Evolutionary conservation across 2,113 vertebrate species (phyloP), one percentile per base, ranked within the genome.

Genomic region (Stictonetta naevosa): DNA sequence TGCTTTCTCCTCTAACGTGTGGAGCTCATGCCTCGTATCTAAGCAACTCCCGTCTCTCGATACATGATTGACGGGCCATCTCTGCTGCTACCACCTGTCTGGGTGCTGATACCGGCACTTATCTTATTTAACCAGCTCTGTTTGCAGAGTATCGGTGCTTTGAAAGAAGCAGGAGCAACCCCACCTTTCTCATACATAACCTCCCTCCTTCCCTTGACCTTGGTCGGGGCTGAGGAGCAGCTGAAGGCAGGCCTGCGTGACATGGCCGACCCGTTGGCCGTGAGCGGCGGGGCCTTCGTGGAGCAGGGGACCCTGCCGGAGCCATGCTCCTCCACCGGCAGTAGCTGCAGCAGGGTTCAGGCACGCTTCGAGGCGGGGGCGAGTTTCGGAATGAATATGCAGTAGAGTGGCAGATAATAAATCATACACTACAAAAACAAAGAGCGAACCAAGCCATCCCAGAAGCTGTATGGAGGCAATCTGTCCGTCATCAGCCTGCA

Each of bases 351-450:
- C 64, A 38, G 53, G 36, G 29, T 66, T 89, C 78, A 92, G 93
- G 81, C 91, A 64, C 44, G 19, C 62, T 73, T 83, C 21, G 83
- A 64, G 60, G 36, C 7, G 13, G 66, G 67, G 33, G 48, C 71
- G 56, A 95, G 81, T 83, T 93, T 93, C 5, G 4, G 68, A 91
- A 95, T 85, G 72, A 92, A 90, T 92, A 42, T 94, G 78, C 53
- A 68, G 58, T 86, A 84, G 75, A 33, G 91, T 91, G 88, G 69
- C 88, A 93, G 76, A 68, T 95, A 87, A 95, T 97, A 93, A 97
- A 97, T 96, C 91, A 90, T 95, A 50, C 13, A 2, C 73, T 95
- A 33, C 3, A 33, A 82, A 96, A 96, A 84, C 67, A 92, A 63
- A 94, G 69, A 77, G 55, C 77, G 86, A 91, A 93, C 72, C 69